These are phyloP conservation scores for Eutolmus rufibarbis DNA, from an alignment of 2,888 invertebrate genomes.

Conservation along the genomic window DNA sequence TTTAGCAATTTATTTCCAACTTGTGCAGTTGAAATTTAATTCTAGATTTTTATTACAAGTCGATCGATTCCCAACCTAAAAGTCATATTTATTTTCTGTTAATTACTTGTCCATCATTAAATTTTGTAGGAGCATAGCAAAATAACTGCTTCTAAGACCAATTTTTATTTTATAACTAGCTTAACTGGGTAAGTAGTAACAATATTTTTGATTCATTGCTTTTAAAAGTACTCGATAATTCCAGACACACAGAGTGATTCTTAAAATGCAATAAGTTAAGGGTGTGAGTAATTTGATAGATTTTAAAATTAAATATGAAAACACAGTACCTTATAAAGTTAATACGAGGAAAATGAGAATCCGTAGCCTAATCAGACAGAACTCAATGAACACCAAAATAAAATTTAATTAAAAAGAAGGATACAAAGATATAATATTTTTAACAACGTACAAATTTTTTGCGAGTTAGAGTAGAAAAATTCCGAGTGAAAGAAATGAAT, in stretches of 20 bases:
- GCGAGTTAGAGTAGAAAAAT: slow-evolving; percentile 37
- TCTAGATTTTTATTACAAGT: neutral
- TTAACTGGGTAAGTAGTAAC: neutral
- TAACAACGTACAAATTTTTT: slow-evolving; percentile 41
- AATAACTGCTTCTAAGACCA: neutral
- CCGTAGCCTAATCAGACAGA: slow-evolving; percentile 36
- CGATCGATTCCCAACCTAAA: neutral
- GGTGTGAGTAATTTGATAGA: slow-evolving; percentile 31
- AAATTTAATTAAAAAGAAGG: neutral
- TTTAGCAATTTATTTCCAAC: neutral
- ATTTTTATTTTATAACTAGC: neutral
- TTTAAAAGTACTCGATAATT: neutral
- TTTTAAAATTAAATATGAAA: slow-evolving; percentile 29
- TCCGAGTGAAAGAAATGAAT: slow-evolving; percentile 27
- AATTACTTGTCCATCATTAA: neutral
- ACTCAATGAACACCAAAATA: slow-evolving; percentile 12
- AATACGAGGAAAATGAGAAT: slow-evolving; percentile 21
- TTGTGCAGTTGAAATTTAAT: neutral
- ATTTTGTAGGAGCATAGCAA: neutral
- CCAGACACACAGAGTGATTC: slow-evolving; percentile 20
- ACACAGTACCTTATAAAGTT: slow-evolving; percentile 36
- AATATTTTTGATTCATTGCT: neutral
- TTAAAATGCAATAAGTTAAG: slow-evolving; percentile 24
- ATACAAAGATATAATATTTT: slow-evolving; percentile 33
- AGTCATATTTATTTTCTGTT: neutral